Conservation (phyloP, 2,797 vertebrate species). For the Molothrus aeneus region DNA sequence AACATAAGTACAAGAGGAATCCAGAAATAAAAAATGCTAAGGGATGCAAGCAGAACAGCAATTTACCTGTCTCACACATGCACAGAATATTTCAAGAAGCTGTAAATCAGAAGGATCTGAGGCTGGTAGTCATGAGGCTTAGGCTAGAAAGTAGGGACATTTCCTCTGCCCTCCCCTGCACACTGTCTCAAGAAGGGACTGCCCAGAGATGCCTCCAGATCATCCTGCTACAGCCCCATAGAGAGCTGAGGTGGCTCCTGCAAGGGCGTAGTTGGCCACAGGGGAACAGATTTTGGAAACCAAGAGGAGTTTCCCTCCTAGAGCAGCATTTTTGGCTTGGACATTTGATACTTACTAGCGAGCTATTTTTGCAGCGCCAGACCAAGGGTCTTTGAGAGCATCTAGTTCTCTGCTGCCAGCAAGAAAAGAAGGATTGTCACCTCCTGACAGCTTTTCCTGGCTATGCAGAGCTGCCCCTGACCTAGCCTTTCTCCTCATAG, state of each 20-base stretch:
- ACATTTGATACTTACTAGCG: background rate
- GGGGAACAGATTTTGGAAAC: background rate
- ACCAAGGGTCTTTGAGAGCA: background rate
- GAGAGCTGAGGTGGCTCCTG: background rate
- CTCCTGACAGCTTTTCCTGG: conserved; percentile 41
- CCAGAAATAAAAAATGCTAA: background rate
- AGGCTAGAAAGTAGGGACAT: background rate
- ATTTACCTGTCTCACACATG: background rate
- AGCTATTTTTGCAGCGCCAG: background rate
- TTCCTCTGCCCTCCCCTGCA: background rate
- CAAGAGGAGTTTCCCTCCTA: background rate
- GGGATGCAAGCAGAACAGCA: background rate
- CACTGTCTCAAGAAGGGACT: background rate
- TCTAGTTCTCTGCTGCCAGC: background rate
- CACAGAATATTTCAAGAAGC: background rate
- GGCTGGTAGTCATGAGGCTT: background rate
- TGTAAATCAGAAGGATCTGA: background rate
- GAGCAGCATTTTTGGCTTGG: background rate
- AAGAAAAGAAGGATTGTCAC: conserved; percentile 27
- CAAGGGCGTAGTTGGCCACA: background rate
- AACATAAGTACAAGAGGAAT: background rate
- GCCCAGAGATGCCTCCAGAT: background rate
- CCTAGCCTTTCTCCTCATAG: conserved; percentile 3
- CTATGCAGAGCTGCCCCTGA: background rate
- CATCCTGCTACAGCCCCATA: background rate